Base-by-base conservation (phyloP, 2,888 invertebrate species). In the Rotaria sp. region DNA sequence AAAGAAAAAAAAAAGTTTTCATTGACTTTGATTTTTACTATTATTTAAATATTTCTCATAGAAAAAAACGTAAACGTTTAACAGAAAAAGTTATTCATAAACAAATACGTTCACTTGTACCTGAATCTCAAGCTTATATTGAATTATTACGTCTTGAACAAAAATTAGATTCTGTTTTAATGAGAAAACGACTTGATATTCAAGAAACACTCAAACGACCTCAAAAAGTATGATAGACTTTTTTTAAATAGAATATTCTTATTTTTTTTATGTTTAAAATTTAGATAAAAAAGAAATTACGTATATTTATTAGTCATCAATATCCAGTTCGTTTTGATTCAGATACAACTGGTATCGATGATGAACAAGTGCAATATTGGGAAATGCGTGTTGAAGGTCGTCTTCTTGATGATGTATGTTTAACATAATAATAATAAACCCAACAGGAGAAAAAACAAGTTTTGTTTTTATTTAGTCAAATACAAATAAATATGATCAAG, bases 71-170 rank as follows among this genome's bases (percentile, higher is more conserved):
- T 26, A 80, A 80, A 45, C 80, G 80, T 80, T 41, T 85, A 13
- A 85, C 85, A 35, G 87, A 87, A 35, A 85, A 87, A 85, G 57
- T 87, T 21, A 87, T 87, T 55, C 84, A 85, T n/a, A 85, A 87
- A 85, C 84, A 87, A 57, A 91, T 92, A 11, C 88, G 92, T 30
- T 92, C 98, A 92, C 93, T 99, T 89, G 98, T 99, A 86, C 99
- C 99, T 0, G 99, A 99, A 92, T 98, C 97, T 87, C 97, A 99
- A 92, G 98, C 98, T 0, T 99, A 99, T 92, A 98, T 99, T 98
- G 98, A 99, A 92, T 93, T 99, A 89, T 92, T 99, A 86, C 96
- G 97, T 2, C 99, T 99, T 92, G 99, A 99, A 91, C 93, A 97
- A 87, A 99, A 98, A 92, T 92, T 99, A 86, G 99, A 99, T 92